These are phyloP conservation scores for Saxidomus purpurata DNA, from an alignment of 1,140 invertebrate species.

Conservation along the genomic window DNA sequence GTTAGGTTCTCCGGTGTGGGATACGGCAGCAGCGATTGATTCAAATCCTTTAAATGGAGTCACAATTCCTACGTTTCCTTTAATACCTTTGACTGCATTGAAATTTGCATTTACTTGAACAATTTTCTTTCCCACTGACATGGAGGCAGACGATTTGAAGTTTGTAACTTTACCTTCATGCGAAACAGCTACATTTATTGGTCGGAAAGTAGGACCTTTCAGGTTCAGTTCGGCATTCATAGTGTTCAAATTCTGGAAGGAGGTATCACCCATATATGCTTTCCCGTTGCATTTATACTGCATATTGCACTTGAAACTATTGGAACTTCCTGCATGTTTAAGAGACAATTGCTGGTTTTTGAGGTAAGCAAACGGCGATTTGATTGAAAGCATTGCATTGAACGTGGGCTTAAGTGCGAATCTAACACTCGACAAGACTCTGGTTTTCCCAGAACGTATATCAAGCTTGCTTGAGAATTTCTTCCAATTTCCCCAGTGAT, in stretches of 20 bases:
- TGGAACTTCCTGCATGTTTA: conserved; percentile 14
- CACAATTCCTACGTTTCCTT: background rate
- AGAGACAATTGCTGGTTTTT: conserved; percentile 41
- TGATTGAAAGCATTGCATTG: background rate
- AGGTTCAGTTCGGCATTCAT: conserved; percentile 27
- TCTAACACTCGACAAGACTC: background rate
- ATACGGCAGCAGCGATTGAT: conserved; percentile 2
- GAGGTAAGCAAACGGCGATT: conserved; percentile 9
- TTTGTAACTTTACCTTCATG: conserved; percentile 20
- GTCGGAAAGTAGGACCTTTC: conserved; percentile 19
- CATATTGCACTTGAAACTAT: conserved; percentile 47
- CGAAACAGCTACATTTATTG: background rate
- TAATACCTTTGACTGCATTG: conserved; percentile 30
- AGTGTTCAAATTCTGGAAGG: conserved; percentile 47
- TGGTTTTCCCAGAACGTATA: background rate
- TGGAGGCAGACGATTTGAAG: conserved; percentile 37
- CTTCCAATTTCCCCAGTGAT: conserved; percentile 21
- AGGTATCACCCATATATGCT: conserved; percentile 14
- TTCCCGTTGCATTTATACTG: conserved; percentile 32
- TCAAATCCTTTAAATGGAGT: conserved; percentile 51
- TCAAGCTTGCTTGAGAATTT: conserved; percentile 8
- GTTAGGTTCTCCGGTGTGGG: background rate
- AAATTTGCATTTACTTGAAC: conserved; percentile 15
- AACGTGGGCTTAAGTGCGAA: conserved; percentile 10
- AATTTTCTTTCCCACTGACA: conserved; percentile 33